Evolutionary conservation across 2,797 vertebrate genomes (phyloP).

Genomic region (Chelonia mydas): DNA sequence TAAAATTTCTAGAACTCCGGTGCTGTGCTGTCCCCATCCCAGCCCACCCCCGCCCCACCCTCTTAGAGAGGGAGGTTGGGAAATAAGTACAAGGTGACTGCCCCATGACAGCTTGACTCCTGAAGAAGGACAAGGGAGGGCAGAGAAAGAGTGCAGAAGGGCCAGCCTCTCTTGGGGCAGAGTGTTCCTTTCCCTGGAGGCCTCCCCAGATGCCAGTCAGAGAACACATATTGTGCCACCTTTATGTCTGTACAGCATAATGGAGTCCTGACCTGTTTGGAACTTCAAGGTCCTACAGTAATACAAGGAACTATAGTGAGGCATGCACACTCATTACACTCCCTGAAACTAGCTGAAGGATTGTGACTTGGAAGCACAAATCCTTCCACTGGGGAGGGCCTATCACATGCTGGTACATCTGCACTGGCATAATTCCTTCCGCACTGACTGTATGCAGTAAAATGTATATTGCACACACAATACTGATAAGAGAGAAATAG

Average conservation of each 20-base stretch:
- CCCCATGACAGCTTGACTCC: background rate
- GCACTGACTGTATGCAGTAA: background rate
- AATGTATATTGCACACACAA: background rate
- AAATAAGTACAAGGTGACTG: background rate
- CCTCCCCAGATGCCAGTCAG: background rate
- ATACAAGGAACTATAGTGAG: background rate
- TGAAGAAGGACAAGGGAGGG: fast-evolving
- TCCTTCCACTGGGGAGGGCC: fast-evolving
- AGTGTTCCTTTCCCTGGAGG: background rate
- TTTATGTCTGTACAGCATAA: background rate
- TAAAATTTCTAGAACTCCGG: background rate
- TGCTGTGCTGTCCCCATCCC: background rate
- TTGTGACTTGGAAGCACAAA: background rate
- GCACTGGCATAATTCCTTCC: background rate
- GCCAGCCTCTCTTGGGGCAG: background rate
- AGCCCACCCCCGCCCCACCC: fast-evolving
- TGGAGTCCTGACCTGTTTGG: background rate
- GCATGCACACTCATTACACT: background rate
- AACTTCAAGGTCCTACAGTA: background rate
- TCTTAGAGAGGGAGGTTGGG: background rate
- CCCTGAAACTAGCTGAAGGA: background rate
- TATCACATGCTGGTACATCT: background rate
- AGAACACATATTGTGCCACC: background rate
- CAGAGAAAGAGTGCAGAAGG: background rate
- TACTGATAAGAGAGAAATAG: background rate